A percentile compares a stretch with the other conserved stretches of the same genome.
Evolutionary conservation across 2,113 vertebrate species (phyloP).

Genomic region (Eclectus roratus): DNA sequence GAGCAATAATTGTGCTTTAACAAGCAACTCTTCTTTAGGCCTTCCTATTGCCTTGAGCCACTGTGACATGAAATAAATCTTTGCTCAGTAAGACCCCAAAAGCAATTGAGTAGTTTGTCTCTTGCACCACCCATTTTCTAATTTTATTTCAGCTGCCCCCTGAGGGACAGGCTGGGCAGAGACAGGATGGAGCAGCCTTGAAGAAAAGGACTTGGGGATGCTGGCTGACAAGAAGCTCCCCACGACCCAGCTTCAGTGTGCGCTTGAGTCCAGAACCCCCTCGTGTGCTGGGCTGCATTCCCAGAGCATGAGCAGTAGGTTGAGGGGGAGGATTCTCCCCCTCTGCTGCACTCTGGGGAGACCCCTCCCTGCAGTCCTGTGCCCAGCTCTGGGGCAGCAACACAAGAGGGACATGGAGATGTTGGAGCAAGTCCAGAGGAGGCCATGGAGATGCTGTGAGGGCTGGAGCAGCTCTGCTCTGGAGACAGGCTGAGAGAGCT

Average conservation of each 20-base stretch:
- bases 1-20: background rate
- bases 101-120: rapidly evolving
- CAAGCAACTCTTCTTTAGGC: background rate
- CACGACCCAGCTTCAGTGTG: background rate
- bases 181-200: background rate
- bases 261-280: background rate
- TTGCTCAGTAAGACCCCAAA: background rate
- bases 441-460: background rate
- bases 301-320: background rate
- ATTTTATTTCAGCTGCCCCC: background rate
- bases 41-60: background rate
- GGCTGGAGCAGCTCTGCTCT: background rate
- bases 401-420: background rate
- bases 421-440: background rate
- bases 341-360: background rate
- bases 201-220: background rate
- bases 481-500: background rate
- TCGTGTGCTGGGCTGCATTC: background rate
- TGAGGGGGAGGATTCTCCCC: background rate
- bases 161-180: background rate
- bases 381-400: background rate
- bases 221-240: background rate
- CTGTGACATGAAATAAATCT: background rate
- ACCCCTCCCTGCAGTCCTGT: background rate
- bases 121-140: too few species aligned